phyloP scores from a whole-genome alignment of 2,797 vertebrate genomes.

The Myripristis murdjan region DNA sequence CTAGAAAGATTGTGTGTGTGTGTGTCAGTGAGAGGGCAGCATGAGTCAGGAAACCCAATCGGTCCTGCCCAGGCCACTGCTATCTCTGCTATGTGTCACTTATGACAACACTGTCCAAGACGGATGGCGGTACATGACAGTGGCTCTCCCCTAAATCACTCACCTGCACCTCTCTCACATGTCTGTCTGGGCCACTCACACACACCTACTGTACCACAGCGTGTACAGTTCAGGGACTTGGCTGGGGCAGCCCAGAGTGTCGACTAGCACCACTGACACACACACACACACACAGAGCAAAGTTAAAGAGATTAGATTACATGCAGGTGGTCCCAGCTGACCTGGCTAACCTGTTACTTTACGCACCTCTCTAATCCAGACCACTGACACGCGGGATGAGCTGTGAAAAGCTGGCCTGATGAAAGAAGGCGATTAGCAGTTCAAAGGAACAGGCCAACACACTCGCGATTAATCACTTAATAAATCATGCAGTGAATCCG shows the following conservation, averaged over 20 bases:
- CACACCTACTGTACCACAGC: not conserved
- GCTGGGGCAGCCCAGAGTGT: not conserved
- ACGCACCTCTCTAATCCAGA: not conserved
- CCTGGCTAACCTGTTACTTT: too few species aligned
- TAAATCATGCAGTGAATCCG: too few species aligned
- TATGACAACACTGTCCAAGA: constrained; percentile 68
- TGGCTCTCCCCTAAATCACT: constrained; percentile 54
- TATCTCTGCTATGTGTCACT: constrained; percentile 57
- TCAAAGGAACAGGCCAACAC: too few species aligned
- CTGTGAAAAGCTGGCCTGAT: too few species aligned
- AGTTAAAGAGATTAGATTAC: too few species aligned
- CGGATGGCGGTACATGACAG: constrained; percentile 48
- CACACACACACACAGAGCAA: too few species aligned
- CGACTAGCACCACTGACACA: not conserved
- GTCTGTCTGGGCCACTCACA: constrained; percentile 1
- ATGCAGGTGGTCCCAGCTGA: too few species aligned
- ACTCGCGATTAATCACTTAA: too few species aligned
- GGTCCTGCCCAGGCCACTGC: constrained; percentile 28
- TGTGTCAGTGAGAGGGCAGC: constrained; percentile 22
- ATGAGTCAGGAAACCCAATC: constrained; percentile 64
- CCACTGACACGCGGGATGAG: not conserved
- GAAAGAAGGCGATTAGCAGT: too few species aligned
- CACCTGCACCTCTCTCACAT: not conserved
- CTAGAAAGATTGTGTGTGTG: constrained; percentile 2
- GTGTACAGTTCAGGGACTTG: not conserved